These are phyloP conservation scores for Drosophila erecta DNA, from an alignment of 1,140 invertebrate genomes.

Conservation along the genomic window DNA sequence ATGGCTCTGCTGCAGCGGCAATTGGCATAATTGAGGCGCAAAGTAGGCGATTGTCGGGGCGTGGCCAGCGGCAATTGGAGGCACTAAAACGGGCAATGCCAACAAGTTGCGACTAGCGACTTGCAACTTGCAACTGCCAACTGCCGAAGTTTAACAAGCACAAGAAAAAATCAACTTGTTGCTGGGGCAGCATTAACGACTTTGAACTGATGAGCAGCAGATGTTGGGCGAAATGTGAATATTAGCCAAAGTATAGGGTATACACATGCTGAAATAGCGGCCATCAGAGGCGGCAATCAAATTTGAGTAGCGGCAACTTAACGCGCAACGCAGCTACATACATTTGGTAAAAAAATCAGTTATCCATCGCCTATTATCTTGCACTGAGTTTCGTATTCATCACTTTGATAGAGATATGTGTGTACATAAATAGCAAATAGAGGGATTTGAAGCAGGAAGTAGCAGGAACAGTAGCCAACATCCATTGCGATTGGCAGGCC, in stretches of 20 bases:
- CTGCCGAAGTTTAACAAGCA: slow-evolving; percentile 31
- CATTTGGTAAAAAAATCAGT: no score
- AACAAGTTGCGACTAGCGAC: slow-evolving; percentile 46
- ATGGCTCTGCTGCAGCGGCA: slow-evolving; percentile 68
- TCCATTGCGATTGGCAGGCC: slow-evolving; percentile 30
- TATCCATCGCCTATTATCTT: no score
- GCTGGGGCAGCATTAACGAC: slow-evolving; percentile 19
- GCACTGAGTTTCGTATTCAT: no score
- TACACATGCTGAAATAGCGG: neutral
- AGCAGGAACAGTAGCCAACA: slow-evolving; percentile 8
- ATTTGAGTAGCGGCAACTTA: slow-evolving; percentile 22
- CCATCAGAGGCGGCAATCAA: slow-evolving; percentile 32
- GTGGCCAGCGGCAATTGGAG: slow-evolving; percentile 44
- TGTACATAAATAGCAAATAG: neutral
- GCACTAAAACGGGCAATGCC: slow-evolving; percentile 55
- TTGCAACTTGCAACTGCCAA: slow-evolving; percentile 12
- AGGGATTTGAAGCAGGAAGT: neutral
- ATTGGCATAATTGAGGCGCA: slow-evolving; percentile 82
- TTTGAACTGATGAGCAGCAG: slow-evolving; percentile 14
- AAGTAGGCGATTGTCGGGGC: slow-evolving; percentile 62
- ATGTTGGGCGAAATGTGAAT: slow-evolving; percentile 2
- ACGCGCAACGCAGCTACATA: neutral
- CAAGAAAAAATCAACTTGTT: slow-evolving; percentile 23
- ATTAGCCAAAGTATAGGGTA: no score
- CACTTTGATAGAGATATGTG: no score